phyloP scores from a whole-genome alignment of 2,797 vertebrate genomes.

The Argentina silus region DNA sequence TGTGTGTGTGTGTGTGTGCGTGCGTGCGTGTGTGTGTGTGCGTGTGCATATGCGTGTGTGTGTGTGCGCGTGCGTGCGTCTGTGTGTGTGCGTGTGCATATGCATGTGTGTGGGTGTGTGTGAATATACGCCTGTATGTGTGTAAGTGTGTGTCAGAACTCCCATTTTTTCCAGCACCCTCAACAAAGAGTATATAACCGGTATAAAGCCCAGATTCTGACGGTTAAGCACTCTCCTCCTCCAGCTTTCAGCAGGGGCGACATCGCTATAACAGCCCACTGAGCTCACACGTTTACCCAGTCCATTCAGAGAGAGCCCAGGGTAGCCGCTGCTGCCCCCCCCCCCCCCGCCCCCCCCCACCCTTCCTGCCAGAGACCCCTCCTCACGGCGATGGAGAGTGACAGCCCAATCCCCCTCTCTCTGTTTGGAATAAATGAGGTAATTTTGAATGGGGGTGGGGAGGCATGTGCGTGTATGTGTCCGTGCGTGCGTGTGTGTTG shows the following conservation, averaged over 20 bases:
- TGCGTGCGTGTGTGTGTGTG: conserved; percentile 1
- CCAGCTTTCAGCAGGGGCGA: not conserved
- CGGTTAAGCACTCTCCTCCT: not conserved
- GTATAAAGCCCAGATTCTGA: not conserved
- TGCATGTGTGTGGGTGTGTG: not conserved
- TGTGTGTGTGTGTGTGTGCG: not conserved
- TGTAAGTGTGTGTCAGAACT: not conserved
- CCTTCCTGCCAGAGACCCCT: not conserved
- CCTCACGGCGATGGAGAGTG: conserved; percentile 4
- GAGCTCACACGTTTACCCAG: not conserved
- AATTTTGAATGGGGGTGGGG: not conserved
- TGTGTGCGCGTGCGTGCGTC: not conserved
- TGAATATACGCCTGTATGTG: not conserved
- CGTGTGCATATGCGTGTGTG: not conserved
- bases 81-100: conserved; percentile 12
- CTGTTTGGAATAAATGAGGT: conserved; percentile 16
- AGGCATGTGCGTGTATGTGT: not conserved
- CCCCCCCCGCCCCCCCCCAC: not conserved
- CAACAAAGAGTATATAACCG: too few species aligned
- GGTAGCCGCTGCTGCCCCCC: not conserved
- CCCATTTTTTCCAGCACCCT: not conserved
- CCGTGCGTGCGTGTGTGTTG: not conserved
- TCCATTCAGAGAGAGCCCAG: not conserved
- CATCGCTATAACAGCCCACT: not conserved
- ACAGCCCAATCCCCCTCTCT: conserved; percentile 17